Conservation (phyloP, 2,797 vertebrate genomes). For the Lepus townsendii region DNA sequence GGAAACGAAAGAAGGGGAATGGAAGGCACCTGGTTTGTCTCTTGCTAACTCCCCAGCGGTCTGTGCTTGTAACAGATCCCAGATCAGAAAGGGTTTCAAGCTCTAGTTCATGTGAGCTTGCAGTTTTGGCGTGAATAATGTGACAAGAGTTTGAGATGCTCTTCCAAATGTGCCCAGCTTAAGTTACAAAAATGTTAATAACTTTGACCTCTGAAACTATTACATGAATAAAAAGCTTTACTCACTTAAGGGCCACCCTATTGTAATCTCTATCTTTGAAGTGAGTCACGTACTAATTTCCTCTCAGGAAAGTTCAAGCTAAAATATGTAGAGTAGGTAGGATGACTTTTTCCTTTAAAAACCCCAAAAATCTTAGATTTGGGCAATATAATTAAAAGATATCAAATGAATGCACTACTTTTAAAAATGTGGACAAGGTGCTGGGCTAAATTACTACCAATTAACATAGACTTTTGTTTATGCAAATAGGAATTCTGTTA, state of each 20-base stretch:
- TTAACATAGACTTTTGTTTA: background rate
- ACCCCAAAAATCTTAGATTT: background rate
- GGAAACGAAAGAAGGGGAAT: background rate
- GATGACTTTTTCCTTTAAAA: conserved; percentile 54
- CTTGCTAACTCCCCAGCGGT: background rate
- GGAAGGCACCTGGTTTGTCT: background rate
- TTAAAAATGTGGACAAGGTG: background rate
- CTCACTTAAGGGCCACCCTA: conserved; percentile 26
- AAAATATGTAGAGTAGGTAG: conserved; percentile 31
- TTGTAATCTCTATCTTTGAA: conserved; percentile 75
- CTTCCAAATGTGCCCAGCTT: conserved; percentile 54
- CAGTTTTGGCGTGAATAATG: background rate
- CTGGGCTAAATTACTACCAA: background rate
- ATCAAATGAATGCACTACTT: conserved; percentile 7
- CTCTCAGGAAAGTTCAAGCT: conserved; percentile 71
- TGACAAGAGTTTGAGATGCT: conserved; percentile 36
- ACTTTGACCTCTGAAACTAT: conserved; percentile 75
- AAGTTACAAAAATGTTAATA: conserved; percentile 73
- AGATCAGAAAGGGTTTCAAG: conserved; percentile 15
- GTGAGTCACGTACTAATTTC: conserved; percentile 80
- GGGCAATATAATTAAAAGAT: background rate
- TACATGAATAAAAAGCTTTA: conserved; percentile 52
- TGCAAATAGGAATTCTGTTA: background rate
- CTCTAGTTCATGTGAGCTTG: background rate
- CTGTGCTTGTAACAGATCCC: conserved; percentile 11